A percentile compares a stretch with the other conserved stretches of the same genome.
Conservation (phyloP, 2,113 vertebrate species). For the Callionymus lyra region DNA sequence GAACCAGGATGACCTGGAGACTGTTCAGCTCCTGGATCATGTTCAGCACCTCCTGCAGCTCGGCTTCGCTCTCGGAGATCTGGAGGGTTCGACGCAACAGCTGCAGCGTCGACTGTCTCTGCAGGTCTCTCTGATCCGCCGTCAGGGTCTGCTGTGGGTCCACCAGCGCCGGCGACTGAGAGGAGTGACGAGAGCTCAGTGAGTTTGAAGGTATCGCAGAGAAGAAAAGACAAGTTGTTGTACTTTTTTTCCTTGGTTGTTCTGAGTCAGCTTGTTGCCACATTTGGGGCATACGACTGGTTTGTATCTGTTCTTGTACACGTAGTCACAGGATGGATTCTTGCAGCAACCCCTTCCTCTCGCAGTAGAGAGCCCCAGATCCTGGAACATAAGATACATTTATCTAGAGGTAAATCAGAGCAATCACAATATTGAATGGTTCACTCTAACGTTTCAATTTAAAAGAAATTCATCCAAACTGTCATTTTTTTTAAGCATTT, state of each 20-base stretch:
- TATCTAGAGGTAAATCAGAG: background rate
- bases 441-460: no score
- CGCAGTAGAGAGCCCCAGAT: conserved; percentile 89
- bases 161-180: conserved; percentile 49
- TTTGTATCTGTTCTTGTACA: conserved; percentile 96
- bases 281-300: conserved; percentile 86
- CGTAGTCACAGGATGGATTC: conserved; percentile 84
- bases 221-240: background rate
- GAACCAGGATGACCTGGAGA: conserved; percentile 77
- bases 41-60: conserved; percentile 80
- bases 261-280: conserved; percentile 81
- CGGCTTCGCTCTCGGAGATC: conserved; percentile 84
- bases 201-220: background rate
- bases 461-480: no score
- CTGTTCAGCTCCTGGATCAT: conserved; percentile 91
- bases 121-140: conserved; percentile 74
- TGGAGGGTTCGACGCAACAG: conserved; percentile 81
- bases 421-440: background rate
- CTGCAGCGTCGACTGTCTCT: conserved; percentile 84
- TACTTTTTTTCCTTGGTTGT: conserved; percentile 66
- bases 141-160: conserved; percentile 72
- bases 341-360: conserved; percentile 91
- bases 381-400: conserved; percentile 62
- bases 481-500: no score
- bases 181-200: conserved; percentile 17